Percentiles rank a stretch among this genome's conserved stretches.
These are phyloP conservation scores for Helobdella robusta DNA, from an alignment of 2,888 invertebrate genomes.

Conservation along the genomic window DNA sequence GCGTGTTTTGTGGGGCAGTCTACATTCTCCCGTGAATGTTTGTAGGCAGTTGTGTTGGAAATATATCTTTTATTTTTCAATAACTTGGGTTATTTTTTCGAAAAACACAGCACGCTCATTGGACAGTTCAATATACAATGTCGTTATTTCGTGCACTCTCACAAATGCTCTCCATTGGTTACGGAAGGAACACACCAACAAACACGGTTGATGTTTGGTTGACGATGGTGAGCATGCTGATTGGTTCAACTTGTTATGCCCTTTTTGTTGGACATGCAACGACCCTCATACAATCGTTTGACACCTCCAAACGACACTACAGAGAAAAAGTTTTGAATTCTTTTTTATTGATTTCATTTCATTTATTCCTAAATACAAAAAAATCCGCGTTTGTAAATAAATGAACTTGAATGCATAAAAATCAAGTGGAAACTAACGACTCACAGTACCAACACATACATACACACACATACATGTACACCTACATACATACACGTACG, in stretches of 20 bases:
- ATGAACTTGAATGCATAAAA: no score
- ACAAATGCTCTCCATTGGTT: conserved; percentile 22
- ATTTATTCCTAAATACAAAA: no score
- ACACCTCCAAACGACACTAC: conserved; percentile 20
- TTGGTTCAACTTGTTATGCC: conserved; percentile 20
- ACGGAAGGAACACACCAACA: conserved; percentile 22
- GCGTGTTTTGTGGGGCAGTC: no score
- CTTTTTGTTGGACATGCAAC: conserved; percentile 22
- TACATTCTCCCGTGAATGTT: no score
- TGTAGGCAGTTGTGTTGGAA: no score
- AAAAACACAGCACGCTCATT: conserved; percentile 14
- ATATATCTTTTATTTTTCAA: neutral
- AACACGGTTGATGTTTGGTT: conserved; percentile 22
- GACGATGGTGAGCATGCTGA: conserved; percentile 19
- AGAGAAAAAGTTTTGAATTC: conserved; percentile 17
- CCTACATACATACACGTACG: no score
- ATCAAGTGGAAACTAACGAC: no score
- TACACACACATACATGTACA: no score
- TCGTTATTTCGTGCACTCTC: conserved; percentile 22
- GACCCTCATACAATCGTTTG: conserved; percentile 21
- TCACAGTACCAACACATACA: no score
- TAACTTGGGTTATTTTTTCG: no score
- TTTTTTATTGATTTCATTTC: no score
- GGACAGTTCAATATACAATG: conserved; percentile 24
- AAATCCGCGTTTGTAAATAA: no score